Conservation (phyloP, 2,888 invertebrate genomes). For the Clistopyga incitator region DNA sequence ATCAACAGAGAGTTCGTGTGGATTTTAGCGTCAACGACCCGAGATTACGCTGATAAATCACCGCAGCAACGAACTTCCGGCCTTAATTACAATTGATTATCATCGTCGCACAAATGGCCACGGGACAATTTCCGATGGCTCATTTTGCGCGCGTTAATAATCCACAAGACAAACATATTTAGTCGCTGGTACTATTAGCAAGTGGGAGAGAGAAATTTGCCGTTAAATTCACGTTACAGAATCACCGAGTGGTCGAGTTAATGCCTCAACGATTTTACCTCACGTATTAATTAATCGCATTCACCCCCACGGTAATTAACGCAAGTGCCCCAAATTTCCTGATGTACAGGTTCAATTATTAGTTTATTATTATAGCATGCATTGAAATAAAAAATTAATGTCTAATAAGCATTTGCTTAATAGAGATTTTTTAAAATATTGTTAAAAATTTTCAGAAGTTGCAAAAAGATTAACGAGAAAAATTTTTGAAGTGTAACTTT, state of each 20-base stretch:
- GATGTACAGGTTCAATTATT: not conserved
- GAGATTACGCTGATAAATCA: conserved; percentile 11
- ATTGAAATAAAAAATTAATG: not conserved
- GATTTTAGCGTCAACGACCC: conserved; percentile 9
- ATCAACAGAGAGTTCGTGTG: not conserved
- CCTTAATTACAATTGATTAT: conserved; percentile 29
- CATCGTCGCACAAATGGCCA: not conserved
- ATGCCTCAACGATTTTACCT: conserved; percentile 35
- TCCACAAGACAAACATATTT: conserved; percentile 57
- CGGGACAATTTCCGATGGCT: conserved; percentile 40
- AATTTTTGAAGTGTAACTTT: too few relatives aligned
- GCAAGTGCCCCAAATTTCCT: conserved; percentile 38
- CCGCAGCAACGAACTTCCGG: not conserved
- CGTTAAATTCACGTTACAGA: conserved; percentile 16
- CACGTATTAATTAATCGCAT: conserved; percentile 24
- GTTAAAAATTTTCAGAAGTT: too few relatives aligned
- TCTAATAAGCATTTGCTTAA: not conserved
- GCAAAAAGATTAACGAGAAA: too few relatives aligned
- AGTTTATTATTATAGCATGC: not conserved
- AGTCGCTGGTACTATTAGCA: conserved; percentile 62
- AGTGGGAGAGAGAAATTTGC: conserved; percentile 15
- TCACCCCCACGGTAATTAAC: conserved; percentile 25
- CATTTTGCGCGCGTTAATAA: conserved; percentile 51
- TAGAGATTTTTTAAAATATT: too few relatives aligned
- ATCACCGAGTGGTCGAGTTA: conserved; percentile 14